These are phyloP conservation scores for Anas georgica DNA, from an alignment of 2,797 vertebrate genomes.

Conservation along the genomic window DNA sequence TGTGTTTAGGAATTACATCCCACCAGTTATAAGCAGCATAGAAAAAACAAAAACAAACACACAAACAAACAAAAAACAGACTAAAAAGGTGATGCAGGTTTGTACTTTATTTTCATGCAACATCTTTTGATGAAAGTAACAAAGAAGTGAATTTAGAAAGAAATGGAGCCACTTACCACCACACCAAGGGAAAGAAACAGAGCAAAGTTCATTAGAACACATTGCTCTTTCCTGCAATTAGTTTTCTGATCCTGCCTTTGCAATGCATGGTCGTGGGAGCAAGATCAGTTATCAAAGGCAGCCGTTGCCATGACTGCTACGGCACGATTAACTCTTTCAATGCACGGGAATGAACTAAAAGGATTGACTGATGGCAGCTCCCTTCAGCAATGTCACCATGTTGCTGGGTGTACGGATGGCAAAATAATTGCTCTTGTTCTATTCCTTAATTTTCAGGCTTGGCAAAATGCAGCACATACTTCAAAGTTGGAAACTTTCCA, in stretches of 20 bases:
- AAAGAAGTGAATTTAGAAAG: not conserved
- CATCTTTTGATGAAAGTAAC: not conserved
- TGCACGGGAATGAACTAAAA: not conserved
- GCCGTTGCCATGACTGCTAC: not conserved
- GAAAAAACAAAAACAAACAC: not conserved
- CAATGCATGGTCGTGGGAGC: not conserved
- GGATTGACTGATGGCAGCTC: not conserved
- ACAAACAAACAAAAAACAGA: not conserved
- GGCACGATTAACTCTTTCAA: not conserved
- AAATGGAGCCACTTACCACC: not conserved
- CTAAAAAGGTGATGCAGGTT: not conserved
- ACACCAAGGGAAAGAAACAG: not conserved
- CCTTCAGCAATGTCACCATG: accelerated
- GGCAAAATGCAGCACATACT: not conserved
- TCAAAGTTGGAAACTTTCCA: not conserved
- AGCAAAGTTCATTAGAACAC: not conserved
- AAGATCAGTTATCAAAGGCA: not conserved
- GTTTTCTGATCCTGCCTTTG: not conserved
- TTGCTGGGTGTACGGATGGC: accelerated
- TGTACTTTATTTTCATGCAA: not conserved
- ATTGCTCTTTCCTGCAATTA: not conserved
- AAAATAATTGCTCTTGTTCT: not conserved
- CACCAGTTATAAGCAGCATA: not conserved
- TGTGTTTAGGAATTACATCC: not conserved
- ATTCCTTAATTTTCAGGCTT: not conserved